These are phyloP conservation scores for Stegostoma tigrinum DNA, from an alignment of 2,113 vertebrate species.

Conservation along the genomic window DNA sequence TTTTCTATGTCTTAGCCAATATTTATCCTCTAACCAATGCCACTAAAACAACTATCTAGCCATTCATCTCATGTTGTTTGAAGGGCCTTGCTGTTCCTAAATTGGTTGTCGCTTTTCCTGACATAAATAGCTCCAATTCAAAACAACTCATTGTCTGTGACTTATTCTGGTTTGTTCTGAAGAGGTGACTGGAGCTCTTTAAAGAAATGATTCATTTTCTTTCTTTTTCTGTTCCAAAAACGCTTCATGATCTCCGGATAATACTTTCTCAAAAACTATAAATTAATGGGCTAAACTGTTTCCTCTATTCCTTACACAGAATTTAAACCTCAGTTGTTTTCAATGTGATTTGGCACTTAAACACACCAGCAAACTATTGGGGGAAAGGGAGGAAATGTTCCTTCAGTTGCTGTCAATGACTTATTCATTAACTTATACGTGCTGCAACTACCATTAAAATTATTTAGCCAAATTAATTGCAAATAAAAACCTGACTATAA, in stretches of 20 bases:
- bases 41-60: neutral
- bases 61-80: too few relatives aligned
- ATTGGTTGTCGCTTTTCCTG: neutral
- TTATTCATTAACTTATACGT: constrained; percentile 5
- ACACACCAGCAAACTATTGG: neutral
- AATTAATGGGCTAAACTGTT: neutral
- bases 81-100: neutral
- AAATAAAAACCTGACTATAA: constrained; percentile 30
- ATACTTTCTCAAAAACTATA: neutral
- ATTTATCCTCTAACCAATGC: neutral
- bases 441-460: neutral
- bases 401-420: neutral
- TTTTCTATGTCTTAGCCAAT: neutral
- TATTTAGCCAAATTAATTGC: constrained; percentile 19
- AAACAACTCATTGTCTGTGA: neutral
- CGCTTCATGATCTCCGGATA: neutral
- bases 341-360: neutral
- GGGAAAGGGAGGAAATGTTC: constrained; percentile 12
- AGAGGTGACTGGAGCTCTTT: neutral
- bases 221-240: neutral
- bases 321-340: neutral
- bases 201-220: neutral
- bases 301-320: neutral
- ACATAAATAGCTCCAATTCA: neutral
- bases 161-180: neutral